These are phyloP conservation scores for Prionace glauca DNA, from an alignment of 2,797 vertebrate genomes.

Conservation along the genomic window DNA sequence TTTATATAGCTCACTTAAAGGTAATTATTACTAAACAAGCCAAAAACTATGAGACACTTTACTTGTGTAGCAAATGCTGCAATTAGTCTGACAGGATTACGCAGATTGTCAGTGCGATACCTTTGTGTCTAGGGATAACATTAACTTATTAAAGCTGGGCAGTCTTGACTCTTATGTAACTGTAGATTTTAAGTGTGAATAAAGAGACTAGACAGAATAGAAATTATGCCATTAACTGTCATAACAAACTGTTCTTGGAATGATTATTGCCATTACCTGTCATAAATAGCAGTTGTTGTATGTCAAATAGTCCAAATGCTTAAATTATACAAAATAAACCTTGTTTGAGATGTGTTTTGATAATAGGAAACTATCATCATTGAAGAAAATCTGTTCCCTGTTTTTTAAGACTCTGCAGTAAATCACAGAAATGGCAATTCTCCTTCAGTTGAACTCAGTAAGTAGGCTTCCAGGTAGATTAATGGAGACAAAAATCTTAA, in stretches of 20 bases:
- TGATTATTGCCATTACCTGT: neutral
- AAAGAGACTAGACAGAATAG: neutral
- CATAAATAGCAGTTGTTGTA: neutral
- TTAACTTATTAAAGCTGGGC: neutral
- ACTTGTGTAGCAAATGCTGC: neutral
- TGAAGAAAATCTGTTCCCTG: neutral
- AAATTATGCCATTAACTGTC: neutral
- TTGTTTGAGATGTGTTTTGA: neutral
- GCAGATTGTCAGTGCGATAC: neutral
- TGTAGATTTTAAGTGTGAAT: neutral
- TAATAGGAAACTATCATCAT: neutral
- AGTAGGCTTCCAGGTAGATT: neutral
- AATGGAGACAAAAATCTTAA: neutral
- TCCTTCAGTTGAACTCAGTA: neutral
- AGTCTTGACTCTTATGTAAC: neutral
- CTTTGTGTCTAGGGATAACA: neutral
- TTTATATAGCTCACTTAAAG: neutral
- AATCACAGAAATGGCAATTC: neutral
- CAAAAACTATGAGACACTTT: neutral
- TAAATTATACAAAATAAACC: neutral
- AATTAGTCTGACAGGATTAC: neutral
- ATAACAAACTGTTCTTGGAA: neutral
- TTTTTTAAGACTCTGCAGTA: neutral
- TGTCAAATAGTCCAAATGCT: neutral
- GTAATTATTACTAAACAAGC: slow-evolving; percentile 26